Conservation (phyloP, 2,113 vertebrate genomes). For the Buteo buteo region DNA sequence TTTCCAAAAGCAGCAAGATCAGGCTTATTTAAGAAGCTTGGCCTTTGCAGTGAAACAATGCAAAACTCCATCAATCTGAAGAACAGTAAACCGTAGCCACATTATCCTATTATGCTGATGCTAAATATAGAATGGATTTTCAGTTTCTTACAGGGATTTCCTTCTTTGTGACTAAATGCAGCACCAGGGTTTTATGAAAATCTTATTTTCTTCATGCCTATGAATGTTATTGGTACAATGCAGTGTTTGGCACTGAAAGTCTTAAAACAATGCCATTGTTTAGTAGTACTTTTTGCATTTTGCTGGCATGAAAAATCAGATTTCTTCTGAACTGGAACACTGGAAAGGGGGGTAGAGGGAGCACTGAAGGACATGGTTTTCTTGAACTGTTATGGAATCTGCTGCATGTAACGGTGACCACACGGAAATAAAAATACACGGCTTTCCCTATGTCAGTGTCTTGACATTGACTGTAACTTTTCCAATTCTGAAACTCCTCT, state of each 20-base stretch:
- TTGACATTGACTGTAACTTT: neutral
- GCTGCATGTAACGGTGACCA: rapidly evolving
- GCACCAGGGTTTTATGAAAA: neutral
- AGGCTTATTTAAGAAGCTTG: neutral
- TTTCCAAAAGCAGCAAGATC: neutral
- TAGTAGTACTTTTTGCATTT: neutral
- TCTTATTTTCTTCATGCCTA: neutral
- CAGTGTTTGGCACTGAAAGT: neutral
- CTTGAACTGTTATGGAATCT: neutral
- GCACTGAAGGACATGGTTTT: neutral
- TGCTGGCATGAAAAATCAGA: neutral
- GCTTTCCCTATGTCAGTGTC: neutral
- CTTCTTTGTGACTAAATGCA: slow-evolving; percentile 15
- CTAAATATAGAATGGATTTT: slow-evolving; percentile 52
- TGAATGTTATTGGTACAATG: neutral
- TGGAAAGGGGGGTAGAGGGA: neutral
- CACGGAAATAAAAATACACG: neutral
- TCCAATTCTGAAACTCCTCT: neutral
- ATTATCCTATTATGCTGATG: slow-evolving; percentile 20
- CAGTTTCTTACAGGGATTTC: slow-evolving; percentile 13
- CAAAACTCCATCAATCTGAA: neutral
- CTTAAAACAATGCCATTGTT: neutral
- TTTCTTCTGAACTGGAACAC: neutral
- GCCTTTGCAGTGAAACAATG: neutral
- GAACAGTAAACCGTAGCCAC: neutral